These are phyloP conservation scores for Argynnis bischoffii DNA, from an alignment of 2,888 invertebrate genomes.

Conservation along the genomic window DNA sequence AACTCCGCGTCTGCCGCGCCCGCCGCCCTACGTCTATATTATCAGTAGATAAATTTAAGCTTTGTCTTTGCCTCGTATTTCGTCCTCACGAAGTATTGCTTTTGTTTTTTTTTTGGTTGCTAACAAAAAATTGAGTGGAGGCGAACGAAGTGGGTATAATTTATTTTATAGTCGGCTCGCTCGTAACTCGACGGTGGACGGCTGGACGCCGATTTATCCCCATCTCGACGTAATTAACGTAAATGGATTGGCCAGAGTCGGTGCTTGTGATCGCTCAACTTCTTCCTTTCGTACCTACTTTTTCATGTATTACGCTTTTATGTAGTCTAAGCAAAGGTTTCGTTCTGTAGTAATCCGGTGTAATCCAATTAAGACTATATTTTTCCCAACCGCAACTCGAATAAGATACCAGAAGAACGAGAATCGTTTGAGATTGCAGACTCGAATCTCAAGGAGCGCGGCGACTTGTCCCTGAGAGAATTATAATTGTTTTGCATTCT, in stretches of 20 bases:
- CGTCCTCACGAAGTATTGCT: conserved; percentile 79
- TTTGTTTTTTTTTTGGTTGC: conserved; percentile 73
- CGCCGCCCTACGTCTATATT: conserved; percentile 81
- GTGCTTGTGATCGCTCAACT: conserved; percentile 59
- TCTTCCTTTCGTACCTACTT: conserved; percentile 12
- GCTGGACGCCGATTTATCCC: conserved; percentile 81
- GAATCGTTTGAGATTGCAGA: conserved; percentile 68
- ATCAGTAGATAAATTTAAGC: conserved; percentile 83
- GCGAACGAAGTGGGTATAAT: conserved; percentile 82
- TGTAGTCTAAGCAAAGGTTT: conserved; percentile 25
- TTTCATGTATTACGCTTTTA: conserved; percentile 31
- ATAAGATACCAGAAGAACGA: conserved; percentile 64
- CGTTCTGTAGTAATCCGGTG: conserved; percentile 41
- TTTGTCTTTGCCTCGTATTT: conserved; percentile 82
- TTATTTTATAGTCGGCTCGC: conserved; percentile 81
- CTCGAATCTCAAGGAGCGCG: conserved; percentile 66
- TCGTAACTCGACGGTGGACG: conserved; percentile 81
- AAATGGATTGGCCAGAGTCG: conserved; percentile 79
- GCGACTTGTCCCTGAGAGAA: conserved; percentile 75
- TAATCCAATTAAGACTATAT: conserved; percentile 66
- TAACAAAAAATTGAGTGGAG: conserved; percentile 81
- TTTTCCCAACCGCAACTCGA: conserved; percentile 68
- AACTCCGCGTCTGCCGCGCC: conserved; percentile 71
- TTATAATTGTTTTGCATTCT: conserved; percentile 83
- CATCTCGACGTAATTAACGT: conserved; percentile 80